Percentiles rank a stretch among this genome's conserved stretches.
Evolutionary conservation across 2,797 vertebrate genomes (phyloP).

Genomic region (Cryptoprocta ferox): DNA sequence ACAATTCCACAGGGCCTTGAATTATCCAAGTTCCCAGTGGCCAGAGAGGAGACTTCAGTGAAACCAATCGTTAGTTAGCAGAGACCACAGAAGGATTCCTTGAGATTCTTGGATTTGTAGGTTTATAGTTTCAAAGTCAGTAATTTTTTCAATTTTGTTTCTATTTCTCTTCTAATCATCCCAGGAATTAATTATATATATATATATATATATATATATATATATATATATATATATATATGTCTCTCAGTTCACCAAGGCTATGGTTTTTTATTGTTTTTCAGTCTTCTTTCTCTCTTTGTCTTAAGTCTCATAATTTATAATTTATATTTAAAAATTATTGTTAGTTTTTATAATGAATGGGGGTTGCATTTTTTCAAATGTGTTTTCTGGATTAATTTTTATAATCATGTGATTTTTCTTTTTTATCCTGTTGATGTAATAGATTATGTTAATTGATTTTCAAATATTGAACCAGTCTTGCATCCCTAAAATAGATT

Average conservation of each 20-base stretch:
- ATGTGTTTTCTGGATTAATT: not conserved
- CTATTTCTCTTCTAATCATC: not conserved
- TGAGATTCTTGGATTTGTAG: not conserved
- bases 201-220: not conserved
- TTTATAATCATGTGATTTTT: not conserved
- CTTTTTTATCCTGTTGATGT: not conserved
- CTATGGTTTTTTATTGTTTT: not conserved
- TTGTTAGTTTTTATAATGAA: not conserved
- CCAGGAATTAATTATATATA: not conserved
- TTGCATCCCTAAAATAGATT: not conserved
- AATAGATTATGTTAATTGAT: not conserved
- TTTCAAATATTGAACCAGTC: not conserved
- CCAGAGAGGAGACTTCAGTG: not conserved
- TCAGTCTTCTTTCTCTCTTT: not conserved
- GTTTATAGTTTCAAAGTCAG: not conserved
- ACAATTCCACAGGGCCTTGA: not conserved
- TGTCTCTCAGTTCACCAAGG: not conserved
- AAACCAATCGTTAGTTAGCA: not conserved
- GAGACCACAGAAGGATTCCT: not conserved
- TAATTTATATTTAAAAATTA: not conserved
- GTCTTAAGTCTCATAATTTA: not conserved
- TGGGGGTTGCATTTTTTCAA: not conserved
- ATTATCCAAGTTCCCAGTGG: not conserved
- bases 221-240: no score
- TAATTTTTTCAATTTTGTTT: not conserved